A percentile compares a stretch with the other conserved stretches of the same genome.
Conservation (phyloP, 1,140 invertebrate genomes). For the Drosophila gunungcola region DNA sequence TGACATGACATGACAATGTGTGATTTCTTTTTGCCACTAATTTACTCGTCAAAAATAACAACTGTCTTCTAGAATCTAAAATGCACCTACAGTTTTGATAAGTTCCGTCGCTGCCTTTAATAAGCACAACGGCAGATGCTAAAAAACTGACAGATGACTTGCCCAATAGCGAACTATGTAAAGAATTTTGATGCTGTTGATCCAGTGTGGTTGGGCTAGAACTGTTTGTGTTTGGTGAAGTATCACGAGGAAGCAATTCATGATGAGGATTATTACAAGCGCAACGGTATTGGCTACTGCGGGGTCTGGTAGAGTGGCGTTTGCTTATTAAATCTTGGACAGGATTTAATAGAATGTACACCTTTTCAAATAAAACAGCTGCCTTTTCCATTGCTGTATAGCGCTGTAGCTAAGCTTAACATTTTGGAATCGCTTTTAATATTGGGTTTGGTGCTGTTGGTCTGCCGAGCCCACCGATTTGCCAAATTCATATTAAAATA, state of each 20-base stretch:
- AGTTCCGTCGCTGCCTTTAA: not conserved
- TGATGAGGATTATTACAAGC: not conserved
- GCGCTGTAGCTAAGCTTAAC: too few species aligned
- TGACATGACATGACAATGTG: not conserved
- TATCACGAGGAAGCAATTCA: not conserved
- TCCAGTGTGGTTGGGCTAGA: not conserved
- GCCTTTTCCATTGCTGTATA: not conserved
- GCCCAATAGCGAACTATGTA: not conserved
- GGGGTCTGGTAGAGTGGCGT: not conserved
- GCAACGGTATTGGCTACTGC: not conserved
- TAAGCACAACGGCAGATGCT: not conserved
- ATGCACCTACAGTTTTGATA: conserved; percentile 1
- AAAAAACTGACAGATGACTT: not conserved
- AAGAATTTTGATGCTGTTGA: not conserved
- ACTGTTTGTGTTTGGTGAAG: not conserved
- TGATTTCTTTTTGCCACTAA: not conserved
- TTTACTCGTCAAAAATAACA: not conserved
- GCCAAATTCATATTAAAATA: too few species aligned
- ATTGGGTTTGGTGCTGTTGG: not conserved
- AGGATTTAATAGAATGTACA: not conserved
- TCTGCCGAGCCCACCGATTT: not conserved
- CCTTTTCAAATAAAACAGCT: not conserved
- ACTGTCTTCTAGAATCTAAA: not conserved
- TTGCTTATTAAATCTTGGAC: not conserved
- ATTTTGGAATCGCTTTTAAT: too few species aligned